These are phyloP conservation scores for Scleropages formosus DNA, from an alignment of 2,797 vertebrate species.

Conservation along the genomic window DNA sequence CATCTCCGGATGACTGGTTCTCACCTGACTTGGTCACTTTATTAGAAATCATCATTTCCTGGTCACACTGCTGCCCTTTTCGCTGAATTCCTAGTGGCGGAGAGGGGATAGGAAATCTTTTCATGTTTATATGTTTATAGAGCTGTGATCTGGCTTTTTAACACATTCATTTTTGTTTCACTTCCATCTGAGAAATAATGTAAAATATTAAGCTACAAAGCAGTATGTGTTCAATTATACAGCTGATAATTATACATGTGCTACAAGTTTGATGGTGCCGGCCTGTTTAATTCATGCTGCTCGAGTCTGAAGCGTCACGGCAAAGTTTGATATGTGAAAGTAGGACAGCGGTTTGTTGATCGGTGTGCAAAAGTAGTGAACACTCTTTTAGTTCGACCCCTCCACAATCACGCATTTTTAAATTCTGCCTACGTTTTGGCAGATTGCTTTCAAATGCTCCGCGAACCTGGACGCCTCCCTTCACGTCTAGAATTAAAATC, in stretches of 20 bases:
- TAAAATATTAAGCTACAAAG: not conserved
- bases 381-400: not conserved
- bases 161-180: constrained; percentile 1
- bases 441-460: not conserved
- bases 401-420: not conserved
- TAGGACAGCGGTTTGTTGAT: constrained; percentile 25
- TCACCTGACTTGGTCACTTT: too few species aligned
- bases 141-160: not conserved
- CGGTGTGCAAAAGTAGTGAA: not conserved
- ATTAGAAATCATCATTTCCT: too few species aligned
- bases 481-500: not conserved
- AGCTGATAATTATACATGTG: not conserved
- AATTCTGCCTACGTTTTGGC: constrained; percentile 9
- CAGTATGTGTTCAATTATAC: not conserved
- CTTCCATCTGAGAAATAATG: not conserved
- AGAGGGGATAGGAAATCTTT: not conserved
- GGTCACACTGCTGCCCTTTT: too few species aligned
- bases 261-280: not conserved
- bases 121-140: not conserved
- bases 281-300: not conserved
- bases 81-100: not conserved
- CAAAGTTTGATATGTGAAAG: constrained; percentile 22
- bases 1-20: too few species aligned
- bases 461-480: constrained; percentile 12
- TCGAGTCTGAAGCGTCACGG: not conserved